A percentile compares a stretch with the other conserved stretches of the same genome.
These are phyloP conservation scores for Aleiodes sp. DNA, from an alignment of 1,140 invertebrate species.

Conservation along the genomic window DNA sequence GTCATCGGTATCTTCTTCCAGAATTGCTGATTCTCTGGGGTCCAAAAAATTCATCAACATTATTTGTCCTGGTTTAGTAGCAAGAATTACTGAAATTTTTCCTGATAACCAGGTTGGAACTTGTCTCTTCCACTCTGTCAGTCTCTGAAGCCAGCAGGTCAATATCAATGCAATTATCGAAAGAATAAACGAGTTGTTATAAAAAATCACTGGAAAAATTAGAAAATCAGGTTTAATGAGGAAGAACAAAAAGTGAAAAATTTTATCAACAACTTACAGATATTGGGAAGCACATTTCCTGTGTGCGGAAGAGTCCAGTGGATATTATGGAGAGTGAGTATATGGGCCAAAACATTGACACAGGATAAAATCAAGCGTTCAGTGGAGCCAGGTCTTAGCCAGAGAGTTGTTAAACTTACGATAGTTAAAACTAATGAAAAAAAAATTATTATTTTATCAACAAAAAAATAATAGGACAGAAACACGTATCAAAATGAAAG, in stretches of 20 bases:
- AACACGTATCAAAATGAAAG: not conserved
- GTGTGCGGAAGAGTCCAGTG: slow-evolving; percentile 59
- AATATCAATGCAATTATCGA: slow-evolving; percentile 58
- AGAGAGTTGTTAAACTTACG: slow-evolving; percentile 62
- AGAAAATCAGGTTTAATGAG: slow-evolving; percentile 17
- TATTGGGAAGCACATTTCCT: slow-evolving; percentile 43
- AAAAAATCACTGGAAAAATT: slow-evolving; percentile 61
- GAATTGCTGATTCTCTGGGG: slow-evolving; percentile 46
- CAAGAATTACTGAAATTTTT: slow-evolving; percentile 34
- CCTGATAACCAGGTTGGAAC: slow-evolving; percentile 44
- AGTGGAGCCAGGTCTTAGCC: slow-evolving; percentile 58
- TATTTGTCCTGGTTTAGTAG: slow-evolving; percentile 48
- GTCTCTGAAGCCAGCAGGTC: slow-evolving; percentile 54
- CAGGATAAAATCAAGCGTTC: slow-evolving; percentile 61
- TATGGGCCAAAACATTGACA: slow-evolving; percentile 64
- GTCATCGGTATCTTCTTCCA: slow-evolving; percentile 48
- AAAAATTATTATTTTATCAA: slow-evolving; percentile 18
- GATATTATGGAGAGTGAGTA: slow-evolving; percentile 59
- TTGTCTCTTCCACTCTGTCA: slow-evolving; percentile 35
- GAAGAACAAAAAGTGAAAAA: not conserved
- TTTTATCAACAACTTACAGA: slow-evolving; percentile 31
- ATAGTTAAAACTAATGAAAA: slow-evolving; percentile 59
- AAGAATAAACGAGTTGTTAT: slow-evolving; percentile 58
- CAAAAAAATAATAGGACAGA: not conserved
- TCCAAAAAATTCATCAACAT: slow-evolving; percentile 52